Base-by-base conservation (phyloP, 2,888 invertebrate species). In the Oeneis ivallda region DNA sequence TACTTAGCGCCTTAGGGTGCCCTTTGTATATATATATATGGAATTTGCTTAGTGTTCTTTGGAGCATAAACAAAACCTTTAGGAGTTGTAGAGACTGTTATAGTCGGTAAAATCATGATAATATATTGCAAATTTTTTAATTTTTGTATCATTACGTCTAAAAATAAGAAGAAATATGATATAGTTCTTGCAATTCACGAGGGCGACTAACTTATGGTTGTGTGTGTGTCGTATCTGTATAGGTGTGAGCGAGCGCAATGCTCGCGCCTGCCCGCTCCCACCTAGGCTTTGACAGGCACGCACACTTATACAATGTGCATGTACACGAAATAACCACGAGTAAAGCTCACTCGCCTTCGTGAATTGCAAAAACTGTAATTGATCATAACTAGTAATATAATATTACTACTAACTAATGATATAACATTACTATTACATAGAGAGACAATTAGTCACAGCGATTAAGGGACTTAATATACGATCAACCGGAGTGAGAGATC, bases 401-500 rank as follows among this genome's bases (percentile, higher is more conserved):
- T n/a, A n/a, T n/a, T n/a, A n/a, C n/a, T n/a, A n/a, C n/a, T n/a
- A n/a, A n/a, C n/a, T n/a, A n/a, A n/a, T n/a, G 32, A 34, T 43
- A 50, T 60, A 45, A 39, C 26, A 19, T 47, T 26, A 60, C 61
- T 13, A 67, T 69, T 53, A 64, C 61, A 49, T 59, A 62, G 58
- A 9, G 54, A 50, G 62, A 64, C 69, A 69, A 69, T 71, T 61
- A 66, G 64, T 64, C 64, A 61, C 47, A 63, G 66, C 64, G 72
- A 72, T 74, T 72, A 70, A 69, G 69, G 60, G 67, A 70, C 68
- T 70, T 70, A 72, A 71, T 74, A 72, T 69, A 65, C 71, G 69
- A 74, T 71, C 68, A 72, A 72, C 67, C 70, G 67, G 70, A 69
- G 70, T 71, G 70, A 72, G 65, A 73, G 72, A 73, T 72, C 69